Evolutionary conservation across 2,888 invertebrate genomes (phyloP).

Genomic region (Palloptera scutellata): DNA sequence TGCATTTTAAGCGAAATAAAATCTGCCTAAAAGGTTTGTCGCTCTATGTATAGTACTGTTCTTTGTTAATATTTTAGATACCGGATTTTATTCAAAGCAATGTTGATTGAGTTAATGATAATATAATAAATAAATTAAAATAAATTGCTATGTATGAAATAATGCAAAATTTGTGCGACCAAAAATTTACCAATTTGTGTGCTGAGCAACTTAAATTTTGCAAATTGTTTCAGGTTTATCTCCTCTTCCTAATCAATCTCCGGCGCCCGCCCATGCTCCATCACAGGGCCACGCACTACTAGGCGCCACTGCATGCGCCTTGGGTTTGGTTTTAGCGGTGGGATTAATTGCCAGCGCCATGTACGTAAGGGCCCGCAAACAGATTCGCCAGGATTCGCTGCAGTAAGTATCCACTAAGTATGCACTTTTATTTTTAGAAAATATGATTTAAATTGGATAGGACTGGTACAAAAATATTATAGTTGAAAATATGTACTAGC

Average conservation of each 20-base stretch:
- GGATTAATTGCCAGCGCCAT: slow-evolving; percentile 63
- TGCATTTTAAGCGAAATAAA: slow-evolving; percentile 85
- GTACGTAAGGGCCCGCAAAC: slow-evolving; percentile 63
- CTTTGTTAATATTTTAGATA: slow-evolving; percentile 7
- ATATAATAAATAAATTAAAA: slow-evolving; percentile 10
- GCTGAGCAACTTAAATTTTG: slow-evolving; percentile 26
- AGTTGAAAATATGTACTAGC: no score
- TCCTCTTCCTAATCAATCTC: slow-evolving; percentile 77
- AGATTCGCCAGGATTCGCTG: slow-evolving; percentile 62
- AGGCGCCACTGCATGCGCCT: slow-evolving; percentile 83
- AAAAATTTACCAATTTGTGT: no score
- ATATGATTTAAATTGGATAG: no score
- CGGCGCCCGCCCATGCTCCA: slow-evolving; percentile 71
- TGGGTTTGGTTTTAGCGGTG: slow-evolving; percentile 65
- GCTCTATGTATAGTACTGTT: neutral
- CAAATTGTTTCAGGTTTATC: slow-evolving; percentile 56
- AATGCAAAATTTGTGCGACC: slow-evolving; percentile 17
- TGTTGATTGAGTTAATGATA: neutral
- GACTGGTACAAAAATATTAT: no score
- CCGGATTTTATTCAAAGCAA: no score
- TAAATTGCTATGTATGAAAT: neutral
- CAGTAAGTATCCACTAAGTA: slow-evolving; percentile 55
- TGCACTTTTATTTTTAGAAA: no score
- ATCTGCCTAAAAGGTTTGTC: slow-evolving; percentile 80
- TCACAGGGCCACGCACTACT: slow-evolving; percentile 76